phyloP scores from a whole-genome alignment of 1,140 invertebrate species.

The Drosophila murphyi region DNA sequence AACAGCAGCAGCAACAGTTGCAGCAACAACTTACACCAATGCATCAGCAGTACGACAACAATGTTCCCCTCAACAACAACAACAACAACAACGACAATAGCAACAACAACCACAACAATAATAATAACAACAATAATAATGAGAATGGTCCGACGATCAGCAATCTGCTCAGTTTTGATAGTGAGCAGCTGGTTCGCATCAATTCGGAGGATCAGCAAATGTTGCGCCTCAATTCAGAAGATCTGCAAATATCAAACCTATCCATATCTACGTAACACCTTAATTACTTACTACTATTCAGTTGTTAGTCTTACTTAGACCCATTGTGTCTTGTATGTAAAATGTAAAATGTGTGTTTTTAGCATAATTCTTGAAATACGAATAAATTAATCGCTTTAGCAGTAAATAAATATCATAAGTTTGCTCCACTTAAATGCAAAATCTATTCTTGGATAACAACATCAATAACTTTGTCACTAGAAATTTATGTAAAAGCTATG shows the following conservation, averaged over 20 bases:
- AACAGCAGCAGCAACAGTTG: conserved; percentile 54
- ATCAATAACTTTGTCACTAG: too few species aligned
- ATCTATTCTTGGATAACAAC: too few species aligned
- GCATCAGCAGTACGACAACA: conserved; percentile 61
- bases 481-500: too few species aligned
- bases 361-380: conserved; percentile 61
- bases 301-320: conserved; percentile 53
- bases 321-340: conserved; percentile 41
- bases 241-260: conserved; percentile 81
- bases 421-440: too few species aligned
- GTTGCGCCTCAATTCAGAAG: conserved; percentile 84
- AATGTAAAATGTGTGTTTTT: conserved; percentile 73
- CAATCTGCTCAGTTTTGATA: conserved; percentile 85
- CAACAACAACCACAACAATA: conserved; percentile 41
- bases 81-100: conserved; percentile 51
- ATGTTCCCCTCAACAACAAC: conserved; percentile 49
- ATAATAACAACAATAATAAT: conserved; percentile 47
- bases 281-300: conserved; percentile 16
- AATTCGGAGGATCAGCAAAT: conserved; percentile 85
- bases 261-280: conserved; percentile 81
- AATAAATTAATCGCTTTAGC: conserved; percentile 76
- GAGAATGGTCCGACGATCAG: conserved; percentile 79
- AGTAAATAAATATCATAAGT: conserved; percentile 25
- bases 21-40: conserved; percentile 62
- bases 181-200: conserved; percentile 84